phyloP scores from a whole-genome alignment of 1,140 invertebrate species.

The Trichoplusia ni region DNA sequence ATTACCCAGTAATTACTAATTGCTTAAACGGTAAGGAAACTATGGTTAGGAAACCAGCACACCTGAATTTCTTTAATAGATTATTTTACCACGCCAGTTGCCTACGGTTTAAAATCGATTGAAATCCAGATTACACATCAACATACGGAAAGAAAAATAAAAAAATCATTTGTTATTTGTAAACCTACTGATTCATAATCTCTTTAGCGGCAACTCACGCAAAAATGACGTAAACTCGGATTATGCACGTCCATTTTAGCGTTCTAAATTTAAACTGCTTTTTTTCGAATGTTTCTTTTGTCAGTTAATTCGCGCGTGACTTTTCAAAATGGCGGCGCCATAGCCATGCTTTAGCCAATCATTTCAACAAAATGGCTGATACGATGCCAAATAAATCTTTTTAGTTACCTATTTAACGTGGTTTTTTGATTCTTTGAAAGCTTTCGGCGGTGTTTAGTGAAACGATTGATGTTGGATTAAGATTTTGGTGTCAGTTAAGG shows the following conservation, averaged over 20 bases:
- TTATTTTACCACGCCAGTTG: too few relatives aligned
- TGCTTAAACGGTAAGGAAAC: too few relatives aligned
- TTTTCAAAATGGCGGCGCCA: slow-evolving; percentile 35
- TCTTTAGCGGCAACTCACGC: neutral
- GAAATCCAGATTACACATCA: too few relatives aligned
- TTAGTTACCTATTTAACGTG: neutral
- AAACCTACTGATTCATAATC: slow-evolving; percentile 30
- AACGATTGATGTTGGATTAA: neutral
- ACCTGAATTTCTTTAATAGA: too few relatives aligned
- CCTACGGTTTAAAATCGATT: too few relatives aligned
- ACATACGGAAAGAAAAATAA: too few relatives aligned
- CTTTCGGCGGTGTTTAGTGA: neutral
- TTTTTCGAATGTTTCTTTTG: slow-evolving; percentile 22
- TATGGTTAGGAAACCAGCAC: too few relatives aligned
- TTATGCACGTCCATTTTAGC: slow-evolving; percentile 22
- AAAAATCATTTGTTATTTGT: too few relatives aligned
- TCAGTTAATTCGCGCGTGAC: slow-evolving; percentile 42
- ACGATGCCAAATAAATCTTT: slow-evolving; percentile 38
- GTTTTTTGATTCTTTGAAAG: slow-evolving; percentile 4
- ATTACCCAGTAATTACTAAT: too few relatives aligned
- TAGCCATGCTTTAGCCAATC: slow-evolving; percentile 30
- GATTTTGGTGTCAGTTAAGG: neutral
- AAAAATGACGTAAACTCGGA: neutral
- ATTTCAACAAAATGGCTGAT: slow-evolving; percentile 30
- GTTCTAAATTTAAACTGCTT: slow-evolving; percentile 6